Evolutionary conservation across 92 coral and sea anemone species (phyloP).

Genomic region (Parazoanthus darwini): DNA sequence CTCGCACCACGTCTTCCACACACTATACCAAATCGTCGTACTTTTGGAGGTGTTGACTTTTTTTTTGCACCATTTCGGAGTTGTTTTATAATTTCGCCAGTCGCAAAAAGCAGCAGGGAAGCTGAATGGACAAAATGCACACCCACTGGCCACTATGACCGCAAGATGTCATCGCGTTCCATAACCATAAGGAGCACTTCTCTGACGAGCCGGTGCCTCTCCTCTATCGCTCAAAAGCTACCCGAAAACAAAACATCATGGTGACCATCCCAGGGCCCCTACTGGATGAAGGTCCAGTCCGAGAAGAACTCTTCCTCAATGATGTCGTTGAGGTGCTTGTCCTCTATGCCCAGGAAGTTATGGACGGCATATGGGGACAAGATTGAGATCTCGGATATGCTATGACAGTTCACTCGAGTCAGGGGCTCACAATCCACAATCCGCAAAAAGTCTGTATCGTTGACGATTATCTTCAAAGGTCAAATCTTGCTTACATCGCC

Average conservation of each 20-base stretch:
- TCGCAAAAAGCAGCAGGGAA: too few species aligned
- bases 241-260: not conserved
- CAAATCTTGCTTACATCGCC: not conserved
- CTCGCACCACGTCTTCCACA: too few species aligned
- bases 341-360: not conserved
- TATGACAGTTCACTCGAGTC: slow-evolving; percentile 2
- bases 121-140: too few species aligned
- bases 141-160: too few species aligned
- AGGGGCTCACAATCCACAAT: slow-evolving; percentile 10
- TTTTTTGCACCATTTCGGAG: too few species aligned
- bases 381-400: not conserved
- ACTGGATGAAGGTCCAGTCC: not conserved
- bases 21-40: too few species aligned
- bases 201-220: not conserved
- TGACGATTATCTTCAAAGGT: not conserved
- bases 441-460: not conserved
- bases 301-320: slow-evolving; percentile 10
- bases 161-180: not conserved
- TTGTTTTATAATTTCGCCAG: too few species aligned
- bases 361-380: not conserved
- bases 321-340: not conserved
- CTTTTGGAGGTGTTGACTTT: too few species aligned
- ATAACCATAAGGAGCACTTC: not conserved
- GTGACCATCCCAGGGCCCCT: slow-evolving; percentile 13
- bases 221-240: slow-evolving; percentile 6